Conservation (phyloP, 2,888 invertebrate genomes). For the Dusona sp. region DNA sequence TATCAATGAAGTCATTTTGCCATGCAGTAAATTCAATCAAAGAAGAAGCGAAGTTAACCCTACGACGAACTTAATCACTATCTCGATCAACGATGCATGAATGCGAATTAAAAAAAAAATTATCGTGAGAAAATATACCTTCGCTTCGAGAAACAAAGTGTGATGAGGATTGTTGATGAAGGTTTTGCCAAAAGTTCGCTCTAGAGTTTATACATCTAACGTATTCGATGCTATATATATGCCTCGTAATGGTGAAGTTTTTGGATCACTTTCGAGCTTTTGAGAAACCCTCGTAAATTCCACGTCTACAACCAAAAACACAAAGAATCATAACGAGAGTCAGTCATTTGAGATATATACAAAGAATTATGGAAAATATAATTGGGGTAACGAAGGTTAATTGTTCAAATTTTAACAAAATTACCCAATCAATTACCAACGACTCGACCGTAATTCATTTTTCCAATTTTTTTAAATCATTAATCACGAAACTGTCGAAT, state of each 20-base stretch:
- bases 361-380: neutral
- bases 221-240: neutral
- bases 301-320: conserved; percentile 22
- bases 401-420: neutral
- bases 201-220: neutral
- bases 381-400: neutral
- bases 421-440: neutral
- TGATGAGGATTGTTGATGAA: conserved; percentile 40
- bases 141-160: conserved; percentile 1
- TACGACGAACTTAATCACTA: neutral
- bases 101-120: neutral
- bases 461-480: neutral
- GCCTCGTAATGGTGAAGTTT: conserved; percentile 31
- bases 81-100: neutral
- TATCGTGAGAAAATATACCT: neutral
- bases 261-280: conserved; percentile 27
- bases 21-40: neutral
- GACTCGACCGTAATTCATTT: neutral
- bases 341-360: neutral
- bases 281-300: conserved; percentile 28
- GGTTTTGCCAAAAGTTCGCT: conserved; percentile 38
- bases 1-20: neutral
- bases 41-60: neutral
- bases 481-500: neutral
- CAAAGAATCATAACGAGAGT: neutral